Base-by-base conservation (phyloP, 2,113 vertebrate genomes). In the Oryzias curvinotus region DNA sequence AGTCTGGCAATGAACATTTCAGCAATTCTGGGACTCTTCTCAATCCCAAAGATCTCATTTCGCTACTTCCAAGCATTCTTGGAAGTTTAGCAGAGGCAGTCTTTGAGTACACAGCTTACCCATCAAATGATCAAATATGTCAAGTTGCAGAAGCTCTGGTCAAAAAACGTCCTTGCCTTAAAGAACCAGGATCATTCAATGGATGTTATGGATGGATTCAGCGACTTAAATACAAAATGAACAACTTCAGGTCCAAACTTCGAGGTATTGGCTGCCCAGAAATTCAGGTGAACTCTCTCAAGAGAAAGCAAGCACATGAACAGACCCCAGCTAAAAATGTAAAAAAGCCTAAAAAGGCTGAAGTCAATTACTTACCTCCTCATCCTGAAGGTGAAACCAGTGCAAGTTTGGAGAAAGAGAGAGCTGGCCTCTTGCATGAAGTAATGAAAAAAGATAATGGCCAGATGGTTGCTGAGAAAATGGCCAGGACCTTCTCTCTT, bases 1-100 rank as follows among this genome's bases (percentile, higher is more conserved):
- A 54, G 36, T 36, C 16, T 42, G 57, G 45, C 19, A 14, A 0
- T 30, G 56, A 65, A n/a, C 50, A 60, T 7, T 60, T 53, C 50
- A 59, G 14, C 1, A 72, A 55, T 44, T 55, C 54, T 50, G 50
- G 53, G 12, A 56, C 36, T n/a, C 12, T 56, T 56, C n/a, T 56
- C 4, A 18, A 7, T 21, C 28, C 25, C 7, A 36, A 53, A 53
- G 52, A 30, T 53, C 2, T 28, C 14, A 26, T 21, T 21, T 21
- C 21, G 21, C 21, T 21, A 21, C 21, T 21, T 21, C 25, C 36
- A 56, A 36, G 43, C 54, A 56, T 56, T 4, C 18, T 56, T 56
- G 54, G 17, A 18, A 56, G 21, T 4, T 14, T 56, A 18, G 54
- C 18, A 14, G 36, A 43, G 8, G 8, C 54, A 7, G 12, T 56